Conservation (phyloP, 2,113 vertebrate genomes). For the Solea solea region DNA sequence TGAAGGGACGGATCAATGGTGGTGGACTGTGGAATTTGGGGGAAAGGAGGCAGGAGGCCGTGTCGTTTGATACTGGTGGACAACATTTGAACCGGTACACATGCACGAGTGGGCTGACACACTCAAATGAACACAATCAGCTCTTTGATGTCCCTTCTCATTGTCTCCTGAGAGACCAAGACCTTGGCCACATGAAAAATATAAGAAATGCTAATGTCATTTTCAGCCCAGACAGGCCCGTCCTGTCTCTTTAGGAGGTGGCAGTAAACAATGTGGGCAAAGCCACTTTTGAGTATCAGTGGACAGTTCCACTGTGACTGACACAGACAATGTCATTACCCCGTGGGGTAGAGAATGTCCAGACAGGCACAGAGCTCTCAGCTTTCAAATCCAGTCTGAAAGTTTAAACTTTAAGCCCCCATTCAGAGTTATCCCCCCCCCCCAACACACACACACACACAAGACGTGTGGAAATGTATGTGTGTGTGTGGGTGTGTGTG, state of each 20-base stretch:
- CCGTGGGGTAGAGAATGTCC: slow-evolving; percentile 25
- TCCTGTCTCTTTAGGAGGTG: slow-evolving; percentile 42
- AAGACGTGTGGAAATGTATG: background rate
- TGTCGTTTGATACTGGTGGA: slow-evolving; percentile 25
- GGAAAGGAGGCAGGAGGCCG: slow-evolving; percentile 29
- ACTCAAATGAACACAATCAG: slow-evolving; percentile 56
- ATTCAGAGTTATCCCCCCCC: slow-evolving; percentile 31
- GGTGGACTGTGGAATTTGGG: slow-evolving; percentile 63
- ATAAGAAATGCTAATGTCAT: slow-evolving; percentile 59
- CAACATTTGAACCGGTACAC: slow-evolving; percentile 30
- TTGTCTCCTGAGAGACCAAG: slow-evolving; percentile 57
- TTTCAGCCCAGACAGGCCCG: slow-evolving; percentile 42
- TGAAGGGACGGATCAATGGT: slow-evolving; percentile 72
- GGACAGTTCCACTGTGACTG: slow-evolving; percentile 49
- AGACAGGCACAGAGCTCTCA: slow-evolving; percentile 44
- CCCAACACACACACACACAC: background rate
- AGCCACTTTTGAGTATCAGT: slow-evolving; percentile 17
- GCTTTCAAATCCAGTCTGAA: slow-evolving; percentile 59
- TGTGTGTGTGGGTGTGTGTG: slow-evolving; percentile 5
- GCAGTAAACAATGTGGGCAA: slow-evolving; percentile 44
- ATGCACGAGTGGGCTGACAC: slow-evolving; percentile 35
- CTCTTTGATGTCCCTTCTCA: slow-evolving; percentile 39
- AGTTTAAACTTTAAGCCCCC: slow-evolving; percentile 63
- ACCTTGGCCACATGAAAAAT: slow-evolving; percentile 27
- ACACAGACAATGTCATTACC: slow-evolving; percentile 68